Evolutionary conservation across 1,140 invertebrate species (phyloP).

Genomic region (Aleiodes sp.): DNA sequence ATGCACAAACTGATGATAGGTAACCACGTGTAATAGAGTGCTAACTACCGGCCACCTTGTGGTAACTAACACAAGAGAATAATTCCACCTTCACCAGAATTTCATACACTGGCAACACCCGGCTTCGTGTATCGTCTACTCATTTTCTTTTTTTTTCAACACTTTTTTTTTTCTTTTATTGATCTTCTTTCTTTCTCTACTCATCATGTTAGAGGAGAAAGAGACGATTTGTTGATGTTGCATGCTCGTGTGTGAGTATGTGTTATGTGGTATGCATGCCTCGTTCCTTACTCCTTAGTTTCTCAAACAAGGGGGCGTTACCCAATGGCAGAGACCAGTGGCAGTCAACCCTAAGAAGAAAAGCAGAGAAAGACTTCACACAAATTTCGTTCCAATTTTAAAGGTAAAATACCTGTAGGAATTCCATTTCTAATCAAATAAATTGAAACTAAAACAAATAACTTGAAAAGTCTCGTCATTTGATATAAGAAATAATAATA

Average conservation of each 20-base stretch:
- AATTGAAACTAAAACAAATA: too few species aligned
- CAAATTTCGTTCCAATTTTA: not conserved
- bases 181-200: not conserved
- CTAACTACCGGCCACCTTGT: conserved; percentile 58
- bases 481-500: too few species aligned
- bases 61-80: conserved; percentile 44
- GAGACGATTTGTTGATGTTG: not conserved
- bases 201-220: not conserved
- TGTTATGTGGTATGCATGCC: conserved; percentile 27
- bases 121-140: not conserved
- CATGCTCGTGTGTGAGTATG: not conserved
- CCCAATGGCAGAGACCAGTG: conserved; percentile 48
- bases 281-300: conserved; percentile 48
- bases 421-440: conserved; percentile 1
- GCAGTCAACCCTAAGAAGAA: conserved; percentile 50
- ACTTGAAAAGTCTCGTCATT: too few species aligned
- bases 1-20: conserved; percentile 58
- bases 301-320: conserved; percentile 59
- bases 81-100: conserved; percentile 26
- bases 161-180: not conserved
- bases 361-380: too few species aligned
- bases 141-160: conserved; percentile 5
- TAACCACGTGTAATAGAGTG: conserved; percentile 61
- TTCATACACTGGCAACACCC: conserved; percentile 16
- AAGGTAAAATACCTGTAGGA: not conserved